Evolutionary conservation across 2,797 vertebrate species (phyloP), one percentile per base, ranked within the genome.

Genomic region (Ctenochaetus hawaiiensis): DNA sequence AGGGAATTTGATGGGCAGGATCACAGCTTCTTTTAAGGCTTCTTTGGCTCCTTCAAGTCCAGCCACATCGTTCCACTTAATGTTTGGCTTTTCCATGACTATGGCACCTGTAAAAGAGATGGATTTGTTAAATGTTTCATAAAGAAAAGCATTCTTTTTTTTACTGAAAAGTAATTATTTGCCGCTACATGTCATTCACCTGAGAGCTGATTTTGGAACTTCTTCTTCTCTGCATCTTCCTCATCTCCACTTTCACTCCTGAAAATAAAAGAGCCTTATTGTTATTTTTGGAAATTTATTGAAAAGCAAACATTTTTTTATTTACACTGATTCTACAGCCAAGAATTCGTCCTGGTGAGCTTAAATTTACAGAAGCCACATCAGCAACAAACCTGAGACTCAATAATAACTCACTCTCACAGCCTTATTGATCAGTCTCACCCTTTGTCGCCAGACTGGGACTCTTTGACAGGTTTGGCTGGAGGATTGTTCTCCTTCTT

Each of bases 1-100:
- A n/a, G 98, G 98, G 85, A 99, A 99, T 90, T 99, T 99, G 88
- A 99, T 99, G 43, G 98, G 98, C 87, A 99, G 92, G 91, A 99
- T 99, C 59, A 99, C 97, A 10, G 98, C 98, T 93, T 99, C 98
- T 93, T 99, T 99, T 54, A 99, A 95, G 0, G 98, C 98, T 86
- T 99, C 98, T 89, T 99, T 99, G 62, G 98, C 98, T 71, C 97
- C 98, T 87, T 99, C 98, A 0, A 99, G 95, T 66, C 98, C 98
- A 77, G 98, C 98, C 48, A 99, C 97, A 82, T 99, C 98, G 30
- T 86, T 97, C 98, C 98, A 99, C 72, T 97, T 96, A 66, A 99
- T 97, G 75, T 99, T 97, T 76, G 98, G 98, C 88, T 96, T 96
- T 92, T 99, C 98, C 93, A 99, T 99, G 68, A 99, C 95, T 90